Evolutionary conservation across 2,113 vertebrate genomes (phyloP).

Genomic region (Leucosticte australis): DNA sequence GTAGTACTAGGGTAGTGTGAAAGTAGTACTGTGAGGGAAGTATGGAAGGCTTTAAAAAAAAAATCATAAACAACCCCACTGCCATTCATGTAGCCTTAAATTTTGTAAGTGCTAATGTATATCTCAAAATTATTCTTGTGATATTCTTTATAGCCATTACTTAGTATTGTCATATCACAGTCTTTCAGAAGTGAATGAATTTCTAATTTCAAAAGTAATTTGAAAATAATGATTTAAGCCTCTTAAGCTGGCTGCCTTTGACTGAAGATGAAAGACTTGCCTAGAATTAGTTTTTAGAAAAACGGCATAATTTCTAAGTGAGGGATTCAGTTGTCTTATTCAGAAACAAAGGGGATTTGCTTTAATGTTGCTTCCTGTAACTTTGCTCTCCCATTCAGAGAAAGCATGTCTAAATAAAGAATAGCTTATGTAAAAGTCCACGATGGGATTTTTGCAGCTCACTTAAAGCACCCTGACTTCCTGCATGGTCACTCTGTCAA

Average conservation of each 20-base stretch:
- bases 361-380: neutral
- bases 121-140: neutral
- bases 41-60: neutral
- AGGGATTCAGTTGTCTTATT: neutral
- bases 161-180: neutral
- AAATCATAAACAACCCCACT: neutral
- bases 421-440: conserved; percentile 1
- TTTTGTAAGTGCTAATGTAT: neutral
- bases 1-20: neutral
- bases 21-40: neutral
- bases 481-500: neutral
- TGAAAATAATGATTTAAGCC: neutral
- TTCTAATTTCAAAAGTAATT: neutral
- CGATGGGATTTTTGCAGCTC: neutral
- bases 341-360: neutral
- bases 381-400: neutral
- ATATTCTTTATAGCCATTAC: neutral
- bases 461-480: neutral
- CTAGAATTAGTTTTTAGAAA: neutral
- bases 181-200: neutral
- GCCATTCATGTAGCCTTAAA: neutral
- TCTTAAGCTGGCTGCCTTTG: neutral
- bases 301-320: neutral
- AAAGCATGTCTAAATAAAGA: neutral
- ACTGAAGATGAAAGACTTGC: neutral